These are phyloP conservation scores for Deilephila elpenor DNA, from an alignment of 2,888 invertebrate genomes.

Conservation along the genomic window DNA sequence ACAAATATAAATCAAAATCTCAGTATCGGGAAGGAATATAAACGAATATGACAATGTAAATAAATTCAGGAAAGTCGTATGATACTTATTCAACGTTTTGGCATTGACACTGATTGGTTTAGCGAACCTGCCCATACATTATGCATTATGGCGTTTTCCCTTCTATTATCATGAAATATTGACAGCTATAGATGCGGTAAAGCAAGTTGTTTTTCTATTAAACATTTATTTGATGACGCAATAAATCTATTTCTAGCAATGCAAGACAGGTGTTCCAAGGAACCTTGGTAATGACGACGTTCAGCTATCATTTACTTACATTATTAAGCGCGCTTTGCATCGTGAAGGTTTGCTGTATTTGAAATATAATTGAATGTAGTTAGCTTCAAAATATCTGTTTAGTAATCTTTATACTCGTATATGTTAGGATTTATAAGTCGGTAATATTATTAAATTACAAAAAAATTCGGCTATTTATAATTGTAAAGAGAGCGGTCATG, in stretches of 20 bases:
- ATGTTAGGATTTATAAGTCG: no score
- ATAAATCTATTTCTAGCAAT: conserved; percentile 18
- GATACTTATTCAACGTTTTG: conserved; percentile 51
- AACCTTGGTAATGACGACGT: conserved; percentile 35
- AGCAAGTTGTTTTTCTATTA: conserved; percentile 4
- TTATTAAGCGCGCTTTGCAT: conserved; percentile 36
- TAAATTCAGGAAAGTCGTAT: conserved; percentile 22
- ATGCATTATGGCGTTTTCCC: conserved; percentile 57
- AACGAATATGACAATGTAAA: conserved; percentile 31
- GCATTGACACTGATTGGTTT: conserved; percentile 71
- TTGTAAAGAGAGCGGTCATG: no score
- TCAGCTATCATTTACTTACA: conserved; percentile 43
- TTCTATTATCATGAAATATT: conserved; percentile 33
- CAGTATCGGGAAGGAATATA: conserved; percentile 27
- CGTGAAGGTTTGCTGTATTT: background rate
- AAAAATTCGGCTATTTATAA: no score
- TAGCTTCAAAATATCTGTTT: no score
- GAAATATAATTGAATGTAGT: no score
- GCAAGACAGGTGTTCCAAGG: conserved; percentile 31
- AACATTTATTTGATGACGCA: conserved; percentile 29
- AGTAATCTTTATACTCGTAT: no score
- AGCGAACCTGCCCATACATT: conserved; percentile 61
- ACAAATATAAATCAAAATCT: conserved; percentile 11
- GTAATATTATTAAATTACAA: no score
- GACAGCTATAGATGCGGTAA: conserved; percentile 12